Evolutionary conservation across 2,113 vertebrate species (phyloP).

Genomic region (Sinocyclocheilus maitianheensis): DNA sequence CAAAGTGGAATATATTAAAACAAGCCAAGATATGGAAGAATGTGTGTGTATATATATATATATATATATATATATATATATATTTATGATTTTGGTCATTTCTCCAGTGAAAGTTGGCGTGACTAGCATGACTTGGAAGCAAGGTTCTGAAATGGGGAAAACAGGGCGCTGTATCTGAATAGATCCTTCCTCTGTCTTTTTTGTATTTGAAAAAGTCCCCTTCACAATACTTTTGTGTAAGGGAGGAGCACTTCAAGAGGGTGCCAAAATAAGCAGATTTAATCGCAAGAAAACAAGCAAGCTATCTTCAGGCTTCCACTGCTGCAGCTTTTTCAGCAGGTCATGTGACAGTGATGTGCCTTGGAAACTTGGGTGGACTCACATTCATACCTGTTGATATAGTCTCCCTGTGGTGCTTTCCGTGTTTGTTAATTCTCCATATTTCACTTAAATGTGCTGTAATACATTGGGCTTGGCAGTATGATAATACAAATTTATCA

Average conservation of each 20-base stretch:
- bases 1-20: too few relatives aligned
- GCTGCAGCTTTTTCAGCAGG: constrained; percentile 46
- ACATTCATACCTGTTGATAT: not conserved
- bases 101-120: not conserved
- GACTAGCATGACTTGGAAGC: constrained; percentile 9
- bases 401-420: not conserved
- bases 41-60: too few relatives aligned
- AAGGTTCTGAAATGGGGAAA: constrained; percentile 50
- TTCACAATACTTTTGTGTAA: constrained; percentile 62
- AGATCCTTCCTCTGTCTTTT: constrained; percentile 44
- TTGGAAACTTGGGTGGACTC: constrained; percentile 21
- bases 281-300: constrained; percentile 65
- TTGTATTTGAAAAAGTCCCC: constrained; percentile 48
- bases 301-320: constrained; percentile 52
- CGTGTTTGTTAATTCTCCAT: not conserved
- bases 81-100: too few relatives aligned
- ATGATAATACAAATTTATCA: too few relatives aligned
- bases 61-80: too few relatives aligned
- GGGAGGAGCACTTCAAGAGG: constrained; percentile 29
- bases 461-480: too few relatives aligned
- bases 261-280: constrained; percentile 68
- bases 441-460: not conserved
- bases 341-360: constrained; percentile 36
- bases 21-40: too few relatives aligned
- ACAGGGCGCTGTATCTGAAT: constrained; percentile 38